These are phyloP conservation scores for Oreocharis arfaki DNA, from an alignment of 2,113 vertebrate species.

Conservation along the genomic window DNA sequence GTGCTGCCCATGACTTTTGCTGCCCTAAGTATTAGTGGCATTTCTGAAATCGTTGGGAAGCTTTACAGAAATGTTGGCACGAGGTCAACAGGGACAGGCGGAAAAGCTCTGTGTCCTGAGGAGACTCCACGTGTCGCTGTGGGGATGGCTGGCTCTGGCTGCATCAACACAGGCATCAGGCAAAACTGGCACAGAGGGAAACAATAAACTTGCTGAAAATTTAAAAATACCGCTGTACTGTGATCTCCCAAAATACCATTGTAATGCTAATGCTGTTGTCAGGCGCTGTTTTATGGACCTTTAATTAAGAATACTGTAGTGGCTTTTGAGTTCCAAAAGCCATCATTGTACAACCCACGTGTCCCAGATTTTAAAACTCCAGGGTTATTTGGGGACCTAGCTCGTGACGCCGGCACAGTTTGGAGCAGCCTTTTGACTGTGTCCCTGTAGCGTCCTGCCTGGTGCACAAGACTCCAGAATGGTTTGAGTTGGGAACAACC, in stretches of 20 bases:
- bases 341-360: background rate
- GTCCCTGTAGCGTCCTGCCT: background rate
- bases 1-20: background rate
- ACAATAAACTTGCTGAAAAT: background rate
- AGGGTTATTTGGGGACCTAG: conserved; percentile 21
- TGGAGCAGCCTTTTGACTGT: background rate
- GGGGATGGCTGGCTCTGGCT: background rate
- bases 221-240: background rate
- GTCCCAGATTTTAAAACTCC: background rate
- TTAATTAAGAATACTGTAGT: conserved; percentile 17
- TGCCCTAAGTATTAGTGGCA: background rate
- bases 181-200: background rate
- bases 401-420: background rate
- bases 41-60: background rate
- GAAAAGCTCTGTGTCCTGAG: background rate
- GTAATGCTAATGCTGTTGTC: background rate
- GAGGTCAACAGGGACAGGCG: background rate
- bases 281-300: background rate
- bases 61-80: background rate
- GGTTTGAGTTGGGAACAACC: background rate
- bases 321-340: conserved; percentile 1
- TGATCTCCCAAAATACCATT: background rate
- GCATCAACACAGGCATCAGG: background rate
- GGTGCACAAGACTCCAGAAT: background rate
- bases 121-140: background rate